Evolutionary conservation across 2,797 vertebrate genomes (phyloP), one percentile per base, ranked within the genome.

Genomic region (Lacerta bilineata): DNA sequence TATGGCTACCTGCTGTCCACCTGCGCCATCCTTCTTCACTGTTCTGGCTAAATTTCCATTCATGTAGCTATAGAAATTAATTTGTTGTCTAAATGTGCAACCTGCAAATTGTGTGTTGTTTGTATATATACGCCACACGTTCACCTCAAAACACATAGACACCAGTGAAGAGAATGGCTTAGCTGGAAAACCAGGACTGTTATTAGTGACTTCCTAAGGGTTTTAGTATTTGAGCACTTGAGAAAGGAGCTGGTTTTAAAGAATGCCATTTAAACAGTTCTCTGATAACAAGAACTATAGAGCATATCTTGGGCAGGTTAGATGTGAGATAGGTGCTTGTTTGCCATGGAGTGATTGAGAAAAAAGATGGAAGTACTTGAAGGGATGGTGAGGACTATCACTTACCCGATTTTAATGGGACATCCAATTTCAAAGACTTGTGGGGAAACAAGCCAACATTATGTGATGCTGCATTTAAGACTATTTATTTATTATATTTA

Each of bases 61-160:
- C 90, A 0, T 0, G 7, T 61, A 71, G 84, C 80, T 29, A n/a
- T 17, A 74, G 86, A 84, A 82, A 13, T 39, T 23, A 66, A 27
- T 59, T 9, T 80, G n/a, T 55, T 8, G 59, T 46, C 39, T 93
- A 92, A 90, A 93, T 20, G 8, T 55, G 11, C 29, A 84, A 25
- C 18, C 29, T 36, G 5, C 9, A 83, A 72, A 92, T 90, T 91
- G 89, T 90, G 88, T 92, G 91, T 95, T 93, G 81, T 91, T 92
- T 95, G 86, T 80, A 36, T 61, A 10, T 61, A 33, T 81, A 36
- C 2, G 5, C 50, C 3, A 1, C 68, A 71, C 3, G 43, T 25
- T 33, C 46, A 33, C 1, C n/a, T 10, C 11, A 13, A 55, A 74
- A 36, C 15, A n/a, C 7, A 41, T 55, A 23, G 69, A 74, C 41